Evolutionary conservation across 1,140 invertebrate species (phyloP).

Genomic region (Lasioglossum baleicum): DNA sequence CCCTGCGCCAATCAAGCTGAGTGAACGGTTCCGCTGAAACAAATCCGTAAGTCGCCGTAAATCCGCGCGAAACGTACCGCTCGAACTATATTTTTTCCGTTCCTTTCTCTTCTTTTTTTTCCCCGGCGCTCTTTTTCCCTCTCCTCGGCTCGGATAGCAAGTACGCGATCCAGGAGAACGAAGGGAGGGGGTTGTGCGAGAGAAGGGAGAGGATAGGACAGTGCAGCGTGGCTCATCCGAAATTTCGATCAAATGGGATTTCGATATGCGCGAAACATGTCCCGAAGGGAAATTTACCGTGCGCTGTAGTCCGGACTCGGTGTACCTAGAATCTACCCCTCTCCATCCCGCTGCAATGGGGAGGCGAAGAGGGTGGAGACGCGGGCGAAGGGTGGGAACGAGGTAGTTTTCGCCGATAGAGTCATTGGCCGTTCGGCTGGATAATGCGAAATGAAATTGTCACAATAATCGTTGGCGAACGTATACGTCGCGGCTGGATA

Average conservation of each 20-base stretch:
- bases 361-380: constrained; percentile 13
- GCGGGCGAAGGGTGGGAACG: constrained; percentile 26
- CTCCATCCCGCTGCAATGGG: not conserved
- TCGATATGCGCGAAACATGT: constrained; percentile 70
- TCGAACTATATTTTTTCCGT: not conserved
- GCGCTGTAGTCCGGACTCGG: constrained; percentile 42
- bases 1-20: not conserved
- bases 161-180: constrained; percentile 12
- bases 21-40: not conserved
- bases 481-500: constrained; percentile 60
- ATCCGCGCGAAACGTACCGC: not conserved
- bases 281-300: constrained; percentile 70
- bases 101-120: not conserved
- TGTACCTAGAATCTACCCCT: not conserved
- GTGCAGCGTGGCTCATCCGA: constrained; percentile 46
- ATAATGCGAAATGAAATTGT: constrained; percentile 71
- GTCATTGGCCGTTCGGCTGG: constrained; percentile 48
- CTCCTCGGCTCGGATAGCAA: not conserved
- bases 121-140: not conserved
- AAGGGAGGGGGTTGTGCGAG: not conserved
- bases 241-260: constrained; percentile 76
- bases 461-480: constrained; percentile 67
- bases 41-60: not conserved
- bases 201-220: not conserved
- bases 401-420: constrained; percentile 45